Evolutionary conservation across 2,113 vertebrate species (phyloP), one percentile per base, ranked within the genome.

Genomic region (Aspiorhynchus laticeps): DNA sequence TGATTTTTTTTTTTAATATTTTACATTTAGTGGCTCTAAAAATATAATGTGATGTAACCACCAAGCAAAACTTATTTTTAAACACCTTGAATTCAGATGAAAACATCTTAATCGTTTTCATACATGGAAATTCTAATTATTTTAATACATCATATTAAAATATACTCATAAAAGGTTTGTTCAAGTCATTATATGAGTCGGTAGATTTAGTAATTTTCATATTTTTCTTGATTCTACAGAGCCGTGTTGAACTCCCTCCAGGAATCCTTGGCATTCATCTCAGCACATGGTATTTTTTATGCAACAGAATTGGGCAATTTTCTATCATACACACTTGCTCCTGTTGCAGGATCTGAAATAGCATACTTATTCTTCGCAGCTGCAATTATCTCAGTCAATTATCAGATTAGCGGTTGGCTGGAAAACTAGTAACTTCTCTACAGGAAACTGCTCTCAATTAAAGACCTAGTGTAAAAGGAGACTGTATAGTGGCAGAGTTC

Each of bases 181-280:
- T 36, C 3, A 10, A 36, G 31, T 21, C 28, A 67, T 67, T 31
- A 2, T 33, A 17, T 31, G 2, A 67, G 14, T n/a, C 38, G n/a
- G 38, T 38, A 75, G 73, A 75, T 78, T 91, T 88, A 83, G 14
- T 88, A 81, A 80, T 89, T 51, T 43, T 79, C 5, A 38, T 43
- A 38, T 36, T 89, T 91, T 80, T 92, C 90, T 79, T 85, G 76
- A 89, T 94, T 90, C 85, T 80, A 65, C 15, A 84, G 53, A 92
- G 86, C 83, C 69, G 83, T 88, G 67, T 41, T 85, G 61, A 90
- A 86, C 88, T 53, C 85, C 75, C 75, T 83, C 67, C 19, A 85
- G 86, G 89, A 74, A 43, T 63, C 41, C 8, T 31, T 85, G 87
- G 85, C 91, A 84, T 88, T 87, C 12, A 87, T 90, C 91, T 91